These are phyloP conservation scores for Lamellibrachia columna DNA, from an alignment of 2,888 invertebrate genomes.

Conservation along the genomic window DNA sequence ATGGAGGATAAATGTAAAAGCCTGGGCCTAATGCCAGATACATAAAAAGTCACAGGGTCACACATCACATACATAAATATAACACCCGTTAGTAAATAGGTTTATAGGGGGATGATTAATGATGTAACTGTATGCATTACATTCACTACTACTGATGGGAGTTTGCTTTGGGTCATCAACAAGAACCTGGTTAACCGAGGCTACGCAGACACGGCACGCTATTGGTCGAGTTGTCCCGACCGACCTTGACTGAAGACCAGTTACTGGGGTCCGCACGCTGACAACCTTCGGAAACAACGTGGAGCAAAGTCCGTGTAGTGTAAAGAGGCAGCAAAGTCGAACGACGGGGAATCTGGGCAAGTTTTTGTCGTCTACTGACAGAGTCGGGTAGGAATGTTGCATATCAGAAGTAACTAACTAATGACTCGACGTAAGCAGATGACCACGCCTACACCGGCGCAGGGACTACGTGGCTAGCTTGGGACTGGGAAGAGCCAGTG, in stretches of 20 bases:
- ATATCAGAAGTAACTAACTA: background rate
- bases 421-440: background rate
- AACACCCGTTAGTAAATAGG: too few relatives aligned
- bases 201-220: background rate
- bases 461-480: background rate
- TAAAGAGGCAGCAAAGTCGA: background rate
- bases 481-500: background rate
- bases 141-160: too few relatives aligned
- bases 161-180: background rate
- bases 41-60: too few relatives aligned
- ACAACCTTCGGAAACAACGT: background rate
- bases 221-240: background rate
- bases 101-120: too few relatives aligned
- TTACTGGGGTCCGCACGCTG: background rate
- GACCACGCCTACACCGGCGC: background rate
- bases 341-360: background rate
- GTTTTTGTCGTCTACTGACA: background rate
- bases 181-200: background rate
- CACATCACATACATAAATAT: too few relatives aligned
- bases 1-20: too few relatives aligned
- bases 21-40: too few relatives aligned
- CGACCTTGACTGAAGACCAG: background rate
- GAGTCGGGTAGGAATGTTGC: background rate
- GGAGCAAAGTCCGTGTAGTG: background rate
- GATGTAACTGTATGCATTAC: too few relatives aligned